phyloP scores from a whole-genome alignment of 2,113 vertebrate species.

The Panurus biarmicus region DNA sequence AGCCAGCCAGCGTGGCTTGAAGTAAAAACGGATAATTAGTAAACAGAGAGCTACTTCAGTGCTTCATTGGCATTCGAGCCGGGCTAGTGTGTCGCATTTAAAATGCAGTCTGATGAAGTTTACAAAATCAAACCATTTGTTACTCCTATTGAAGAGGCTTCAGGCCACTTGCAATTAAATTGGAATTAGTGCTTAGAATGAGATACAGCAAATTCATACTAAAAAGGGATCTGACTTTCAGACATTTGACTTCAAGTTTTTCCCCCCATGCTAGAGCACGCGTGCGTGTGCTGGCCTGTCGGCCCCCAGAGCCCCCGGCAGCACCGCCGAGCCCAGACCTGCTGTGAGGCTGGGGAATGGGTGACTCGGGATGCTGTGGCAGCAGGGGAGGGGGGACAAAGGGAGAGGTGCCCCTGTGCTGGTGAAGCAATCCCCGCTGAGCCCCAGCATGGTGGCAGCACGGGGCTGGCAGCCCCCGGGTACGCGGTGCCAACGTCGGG shows the following conservation, averaged over 20 bases:
- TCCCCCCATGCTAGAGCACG: background rate
- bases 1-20: slow-evolving; percentile 92
- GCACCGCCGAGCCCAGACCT: background rate
- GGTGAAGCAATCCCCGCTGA: background rate
- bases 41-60: slow-evolving; percentile 97
- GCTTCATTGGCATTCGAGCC: slow-evolving; percentile 99
- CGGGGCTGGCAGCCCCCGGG: background rate
- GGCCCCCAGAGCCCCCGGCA: background rate
- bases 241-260: slow-evolving; percentile 78
- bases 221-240: slow-evolving; percentile 89
- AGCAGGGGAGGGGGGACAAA: background rate
- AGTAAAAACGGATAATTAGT: slow-evolving; percentile 99
- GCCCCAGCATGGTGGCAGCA: background rate
- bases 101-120: slow-evolving; percentile 99
- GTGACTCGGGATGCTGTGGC: background rate
- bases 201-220: slow-evolving; percentile 99
- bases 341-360: background rate
- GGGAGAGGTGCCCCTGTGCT: fast-evolving
- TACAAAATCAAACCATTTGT: slow-evolving; percentile 99
- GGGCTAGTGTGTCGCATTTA: slow-evolving; percentile 99
- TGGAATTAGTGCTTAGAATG: slow-evolving; percentile 99
- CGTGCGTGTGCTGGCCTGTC: background rate
- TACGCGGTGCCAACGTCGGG: fast-evolving
- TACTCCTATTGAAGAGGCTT: slow-evolving; percentile 99
- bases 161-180: slow-evolving; percentile 99